These are phyloP conservation scores for Cheumatopsyche charites DNA, from an alignment of 1,140 invertebrate genomes.

Conservation along the genomic window DNA sequence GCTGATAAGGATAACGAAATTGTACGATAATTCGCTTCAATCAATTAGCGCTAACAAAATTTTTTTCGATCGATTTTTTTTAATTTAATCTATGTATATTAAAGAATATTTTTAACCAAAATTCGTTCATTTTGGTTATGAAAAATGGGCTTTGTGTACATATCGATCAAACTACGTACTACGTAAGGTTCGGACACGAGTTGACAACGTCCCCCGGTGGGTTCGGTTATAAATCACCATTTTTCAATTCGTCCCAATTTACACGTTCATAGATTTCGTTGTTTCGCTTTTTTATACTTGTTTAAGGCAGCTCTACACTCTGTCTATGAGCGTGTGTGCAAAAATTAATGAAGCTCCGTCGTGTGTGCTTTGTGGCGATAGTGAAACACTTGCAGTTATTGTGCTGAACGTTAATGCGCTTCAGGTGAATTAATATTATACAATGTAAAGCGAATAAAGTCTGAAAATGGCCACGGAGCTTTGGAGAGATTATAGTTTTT, in stretches of 20 bases:
- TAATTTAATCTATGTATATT: neutral
- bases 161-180: constrained; percentile 2
- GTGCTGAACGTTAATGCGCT: constrained; percentile 35
- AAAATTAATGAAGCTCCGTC: constrained; percentile 48
- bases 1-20: constrained; percentile 13
- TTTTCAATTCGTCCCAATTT: constrained; percentile 17
- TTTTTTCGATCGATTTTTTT: no score
- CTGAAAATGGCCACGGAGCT: neutral
- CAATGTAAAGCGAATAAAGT: neutral
- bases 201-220: constrained; percentile 19
- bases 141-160: constrained; percentile 4
- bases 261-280: no score
- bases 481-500: neutral
- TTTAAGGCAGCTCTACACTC: no score
- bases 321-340: no score
- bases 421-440: constrained; percentile 29
- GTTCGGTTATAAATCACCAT: constrained; percentile 17
- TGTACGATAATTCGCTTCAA: neutral
- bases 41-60: no score
- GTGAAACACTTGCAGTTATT: constrained; percentile 31
- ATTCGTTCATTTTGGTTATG: neutral
- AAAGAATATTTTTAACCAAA: neutral
- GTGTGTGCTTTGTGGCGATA: constrained; percentile 40
- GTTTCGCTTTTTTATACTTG: neutral
- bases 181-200: constrained; percentile 22